These are phyloP conservation scores for Hucho hucho DNA, from an alignment of 2,113 vertebrate species.

Conservation along the genomic window DNA sequence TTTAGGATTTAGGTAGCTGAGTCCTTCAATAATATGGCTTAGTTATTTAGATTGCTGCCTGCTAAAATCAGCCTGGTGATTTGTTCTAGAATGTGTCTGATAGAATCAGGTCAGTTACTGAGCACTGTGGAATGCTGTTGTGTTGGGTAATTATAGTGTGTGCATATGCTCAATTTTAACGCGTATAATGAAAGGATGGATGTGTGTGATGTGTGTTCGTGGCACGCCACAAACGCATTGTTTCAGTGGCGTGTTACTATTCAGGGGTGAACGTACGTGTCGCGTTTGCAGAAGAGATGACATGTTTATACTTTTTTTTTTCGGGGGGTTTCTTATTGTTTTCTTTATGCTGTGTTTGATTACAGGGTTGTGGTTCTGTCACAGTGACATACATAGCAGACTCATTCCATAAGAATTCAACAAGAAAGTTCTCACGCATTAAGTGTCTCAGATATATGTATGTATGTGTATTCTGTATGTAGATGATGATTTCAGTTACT, in stretches of 20 bases:
- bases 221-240: too few species aligned
- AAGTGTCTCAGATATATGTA: too few species aligned
- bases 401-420: too few species aligned
- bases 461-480: too few species aligned
- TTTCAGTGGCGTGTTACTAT: neutral
- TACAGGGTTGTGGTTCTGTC: neutral
- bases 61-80: conserved; percentile 34
- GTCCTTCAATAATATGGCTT: conserved; percentile 13
- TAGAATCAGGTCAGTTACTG: neutral
- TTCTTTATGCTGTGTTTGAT: neutral
- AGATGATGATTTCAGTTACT: too few species aligned
- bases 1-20: neutral
- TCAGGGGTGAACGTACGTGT: neutral
- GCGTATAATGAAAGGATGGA: neutral
- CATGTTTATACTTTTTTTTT: neutral
- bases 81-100: neutral
- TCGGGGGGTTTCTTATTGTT: too few species aligned
- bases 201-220: neutral
- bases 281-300: neutral
- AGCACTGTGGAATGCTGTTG: neutral
- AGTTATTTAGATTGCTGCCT: conserved; percentile 15
- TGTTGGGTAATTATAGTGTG: neutral
- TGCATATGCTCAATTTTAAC: neutral
- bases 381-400: too few species aligned
- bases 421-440: too few species aligned